Evolutionary conservation across 2,113 vertebrate genomes (phyloP), one percentile per base, ranked within the genome.

Genomic region (Mastomys natalensis): DNA sequence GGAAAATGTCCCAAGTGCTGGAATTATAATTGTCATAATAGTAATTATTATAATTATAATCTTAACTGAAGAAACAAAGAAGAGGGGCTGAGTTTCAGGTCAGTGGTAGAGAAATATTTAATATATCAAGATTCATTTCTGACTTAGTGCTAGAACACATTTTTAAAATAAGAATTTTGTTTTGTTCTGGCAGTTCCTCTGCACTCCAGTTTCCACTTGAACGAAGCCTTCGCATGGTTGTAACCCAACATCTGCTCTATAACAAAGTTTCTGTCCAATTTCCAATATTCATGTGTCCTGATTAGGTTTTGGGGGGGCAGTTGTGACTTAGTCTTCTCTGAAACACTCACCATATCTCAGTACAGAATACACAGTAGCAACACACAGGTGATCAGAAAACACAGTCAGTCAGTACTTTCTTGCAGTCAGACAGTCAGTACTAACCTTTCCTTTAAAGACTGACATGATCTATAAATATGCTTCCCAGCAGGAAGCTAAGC

Each of bases 381-480:
- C 3, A 93, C 5, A 21, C 0, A 19, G 34, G 22, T n/a, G 45
- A 78, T 76, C 29, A 29, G 73, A 51, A 87, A 70, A 91, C 31
- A 45, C 26, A n/a, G n/a, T n/a, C n/a, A n/a, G n/a, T n/a, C n/a
- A n/a, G 26, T 37, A 22, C 37, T 22, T 78, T 89, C 17, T 0
- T 51, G n/a, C 64, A 51, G 53, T 34, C 66, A 8, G 10, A 37
- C 17, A 2, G 0, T 0, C 13, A 86, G 66, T 29, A 40, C 60
- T 66, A 43, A 51, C 34, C 68, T 45, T 34, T 72, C 17, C 37
- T 51, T 73, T 17, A 48, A 74, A 43, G n/a, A 80, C 40, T 19
- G 16, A 31, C 0, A 0, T 0, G 4, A 7, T 53, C 68, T 51
- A 37, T n/a, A 21, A 70, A 40, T 3, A 7, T 1, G 3, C 9